A percentile compares a stretch with the other conserved stretches of the same genome.
Evolutionary conservation across 1,140 invertebrate species (phyloP).

Genomic region (Acyrthosiphon pisum): DNA sequence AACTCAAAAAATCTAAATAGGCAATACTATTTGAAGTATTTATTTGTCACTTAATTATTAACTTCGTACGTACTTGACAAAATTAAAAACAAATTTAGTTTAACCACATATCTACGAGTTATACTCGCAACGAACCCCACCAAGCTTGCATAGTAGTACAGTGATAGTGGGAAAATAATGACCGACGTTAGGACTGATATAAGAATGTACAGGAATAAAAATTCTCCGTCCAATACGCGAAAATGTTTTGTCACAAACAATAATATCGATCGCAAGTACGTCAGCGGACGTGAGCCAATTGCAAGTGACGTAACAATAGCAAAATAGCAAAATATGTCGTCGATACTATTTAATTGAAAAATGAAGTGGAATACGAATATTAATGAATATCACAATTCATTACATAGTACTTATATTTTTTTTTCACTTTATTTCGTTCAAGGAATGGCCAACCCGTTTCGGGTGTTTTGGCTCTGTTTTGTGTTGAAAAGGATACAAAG

Average conservation of each 20-base stretch:
- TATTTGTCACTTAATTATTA: too few relatives aligned
- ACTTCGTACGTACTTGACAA: neutral
- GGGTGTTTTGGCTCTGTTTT: neutral
- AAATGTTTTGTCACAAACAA: neutral
- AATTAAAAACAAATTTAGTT: neutral
- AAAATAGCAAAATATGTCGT: neutral
- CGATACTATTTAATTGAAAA: neutral
- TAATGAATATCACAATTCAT: too few relatives aligned
- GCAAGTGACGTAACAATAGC: neutral
- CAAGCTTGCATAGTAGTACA: neutral
- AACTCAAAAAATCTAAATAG: neutral
- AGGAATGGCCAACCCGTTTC: neutral
- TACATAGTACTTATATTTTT: too few relatives aligned
- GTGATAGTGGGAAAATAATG: neutral
- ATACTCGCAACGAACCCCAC: neutral
- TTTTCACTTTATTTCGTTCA: neutral
- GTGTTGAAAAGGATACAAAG: neutral
- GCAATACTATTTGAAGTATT: too few relatives aligned
- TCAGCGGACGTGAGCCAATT: fast-evolving
- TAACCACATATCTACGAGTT: neutral
- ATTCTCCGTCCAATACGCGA: neutral
- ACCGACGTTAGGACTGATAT: neutral
- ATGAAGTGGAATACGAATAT: neutral
- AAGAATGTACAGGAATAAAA: neutral
- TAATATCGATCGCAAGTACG: neutral